phyloP scores from a whole-genome alignment of 2,113 vertebrate species.

The Podarcis raffonei region DNA sequence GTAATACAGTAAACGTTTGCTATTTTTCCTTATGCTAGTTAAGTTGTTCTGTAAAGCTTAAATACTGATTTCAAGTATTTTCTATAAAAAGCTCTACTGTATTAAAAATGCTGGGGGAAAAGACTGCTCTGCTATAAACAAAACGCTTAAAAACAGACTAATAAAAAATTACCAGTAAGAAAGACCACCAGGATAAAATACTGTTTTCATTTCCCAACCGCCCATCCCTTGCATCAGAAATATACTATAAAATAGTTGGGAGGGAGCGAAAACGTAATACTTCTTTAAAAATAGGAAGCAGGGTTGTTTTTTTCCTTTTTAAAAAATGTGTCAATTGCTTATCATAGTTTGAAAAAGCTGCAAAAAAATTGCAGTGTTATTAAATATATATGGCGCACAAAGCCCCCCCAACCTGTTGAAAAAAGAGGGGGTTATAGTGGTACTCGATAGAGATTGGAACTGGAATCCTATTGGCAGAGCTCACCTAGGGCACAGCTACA shows the following conservation, averaged over 20 bases:
- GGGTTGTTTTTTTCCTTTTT: not conserved
- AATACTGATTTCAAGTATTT: conserved; percentile 74
- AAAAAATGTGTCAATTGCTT: conserved; percentile 54
- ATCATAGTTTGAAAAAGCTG: conserved; percentile 62
- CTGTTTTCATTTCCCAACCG: conserved; percentile 48
- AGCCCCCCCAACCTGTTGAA: conserved; percentile 8
- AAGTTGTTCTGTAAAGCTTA: conserved; percentile 71
- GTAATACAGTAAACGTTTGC: conserved; percentile 72
- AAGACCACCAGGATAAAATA: conserved; percentile 67
- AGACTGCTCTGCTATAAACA: conserved; percentile 72
- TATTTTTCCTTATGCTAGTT: conserved; percentile 69
- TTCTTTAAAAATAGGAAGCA: conserved; percentile 29
- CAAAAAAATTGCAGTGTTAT: conserved; percentile 71
- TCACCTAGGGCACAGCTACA: not conserved
- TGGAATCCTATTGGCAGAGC: conserved; percentile 37
- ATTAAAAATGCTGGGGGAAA: conserved; percentile 69
- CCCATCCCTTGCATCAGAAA: conserved; percentile 34
- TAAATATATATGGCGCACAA: conserved; percentile 48
- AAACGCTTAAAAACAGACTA: conserved; percentile 65
- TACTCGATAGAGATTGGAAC: conserved; percentile 15
- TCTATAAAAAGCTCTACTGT: conserved; percentile 72
- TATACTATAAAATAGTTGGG: conserved; percentile 44
- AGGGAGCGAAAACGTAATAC: conserved; percentile 39
- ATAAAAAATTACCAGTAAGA: conserved; percentile 54
- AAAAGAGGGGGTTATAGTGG: conserved; percentile 4